Percentiles rank a stretch among this genome's conserved stretches.
Conservation (phyloP, 30 jellyfish, hydroid and myxozoan species). For the Phacellophora camtschatica region DNA sequence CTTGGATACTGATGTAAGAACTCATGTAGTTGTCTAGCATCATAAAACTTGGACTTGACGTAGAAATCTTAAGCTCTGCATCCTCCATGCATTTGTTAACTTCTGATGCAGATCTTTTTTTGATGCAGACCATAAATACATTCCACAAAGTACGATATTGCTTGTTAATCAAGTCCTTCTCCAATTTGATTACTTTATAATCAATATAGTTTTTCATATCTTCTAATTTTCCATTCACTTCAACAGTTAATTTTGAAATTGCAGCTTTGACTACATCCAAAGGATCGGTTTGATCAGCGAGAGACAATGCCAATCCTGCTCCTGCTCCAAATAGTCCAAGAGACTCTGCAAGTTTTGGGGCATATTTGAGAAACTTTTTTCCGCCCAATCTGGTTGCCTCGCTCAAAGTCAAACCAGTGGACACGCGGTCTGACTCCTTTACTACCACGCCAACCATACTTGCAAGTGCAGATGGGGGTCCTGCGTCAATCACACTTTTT, state of each 20-base stretch:
- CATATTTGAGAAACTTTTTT: background rate
- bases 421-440: background rate
- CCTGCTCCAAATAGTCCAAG: constrained; percentile 44
- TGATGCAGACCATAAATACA: constrained; percentile 1
- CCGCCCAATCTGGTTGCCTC: background rate
- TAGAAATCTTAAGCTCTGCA: background rate
- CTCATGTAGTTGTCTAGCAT: background rate
- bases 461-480: background rate
- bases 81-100: constrained; percentile 20
- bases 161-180: constrained; percentile 24
- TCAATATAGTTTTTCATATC: constrained; percentile 42
- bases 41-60: constrained; percentile 24
- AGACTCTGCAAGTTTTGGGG: constrained; percentile 36
- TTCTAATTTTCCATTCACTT: constrained; percentile 19
- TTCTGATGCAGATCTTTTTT: background rate
- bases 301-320: background rate
- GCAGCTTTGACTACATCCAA: constrained; percentile 24
- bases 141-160: constrained; percentile 1
- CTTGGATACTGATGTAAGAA: too few species aligned
- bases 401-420: background rate
- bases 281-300: constrained; percentile 23
- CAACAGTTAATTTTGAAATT: constrained; percentile 26
- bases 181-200: background rate
- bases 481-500: background rate
- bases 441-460: background rate